These are phyloP conservation scores for Corythornis vintsioides DNA, from an alignment of 2,113 vertebrate genomes.

Conservation along the genomic window DNA sequence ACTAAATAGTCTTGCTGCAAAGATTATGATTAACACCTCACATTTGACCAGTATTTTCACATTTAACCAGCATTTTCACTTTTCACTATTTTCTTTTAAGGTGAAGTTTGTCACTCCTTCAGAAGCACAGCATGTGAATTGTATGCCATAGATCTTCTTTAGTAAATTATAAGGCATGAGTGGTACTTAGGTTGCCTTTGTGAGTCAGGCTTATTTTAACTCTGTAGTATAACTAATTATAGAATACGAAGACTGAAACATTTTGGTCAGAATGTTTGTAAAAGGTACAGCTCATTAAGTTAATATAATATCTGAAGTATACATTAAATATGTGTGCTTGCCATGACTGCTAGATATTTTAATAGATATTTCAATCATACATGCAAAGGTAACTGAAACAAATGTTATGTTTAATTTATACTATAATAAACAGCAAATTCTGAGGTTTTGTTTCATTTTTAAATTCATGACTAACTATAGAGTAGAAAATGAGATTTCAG, in stretches of 20 bases:
- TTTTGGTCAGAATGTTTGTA: background rate
- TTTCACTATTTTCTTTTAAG: background rate
- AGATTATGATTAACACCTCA: background rate
- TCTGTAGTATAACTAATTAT: conserved; percentile 40
- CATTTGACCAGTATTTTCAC: background rate
- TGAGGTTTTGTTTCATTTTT: background rate
- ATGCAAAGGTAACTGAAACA: conserved; percentile 27
- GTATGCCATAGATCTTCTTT: background rate
- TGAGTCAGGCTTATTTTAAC: background rate
- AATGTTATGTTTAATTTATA: conserved; percentile 33
- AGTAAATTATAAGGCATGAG: background rate
- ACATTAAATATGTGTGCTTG: conserved; percentile 30
- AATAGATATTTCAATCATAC: conserved; percentile 18
- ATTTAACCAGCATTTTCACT: background rate
- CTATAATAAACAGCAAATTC: conserved; percentile 55
- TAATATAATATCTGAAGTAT: background rate
- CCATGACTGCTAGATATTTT: background rate
- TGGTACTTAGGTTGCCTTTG: background rate
- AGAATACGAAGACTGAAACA: background rate
- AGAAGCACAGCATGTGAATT: background rate
- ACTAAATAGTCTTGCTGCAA: background rate
- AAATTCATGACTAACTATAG: background rate
- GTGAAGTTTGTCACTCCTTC: background rate
- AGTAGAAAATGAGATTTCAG: background rate
- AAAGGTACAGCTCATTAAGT: background rate